Base-by-base conservation (phyloP, 1,140 invertebrate genomes). In the Phymorhynchus buccinoides region DNA sequence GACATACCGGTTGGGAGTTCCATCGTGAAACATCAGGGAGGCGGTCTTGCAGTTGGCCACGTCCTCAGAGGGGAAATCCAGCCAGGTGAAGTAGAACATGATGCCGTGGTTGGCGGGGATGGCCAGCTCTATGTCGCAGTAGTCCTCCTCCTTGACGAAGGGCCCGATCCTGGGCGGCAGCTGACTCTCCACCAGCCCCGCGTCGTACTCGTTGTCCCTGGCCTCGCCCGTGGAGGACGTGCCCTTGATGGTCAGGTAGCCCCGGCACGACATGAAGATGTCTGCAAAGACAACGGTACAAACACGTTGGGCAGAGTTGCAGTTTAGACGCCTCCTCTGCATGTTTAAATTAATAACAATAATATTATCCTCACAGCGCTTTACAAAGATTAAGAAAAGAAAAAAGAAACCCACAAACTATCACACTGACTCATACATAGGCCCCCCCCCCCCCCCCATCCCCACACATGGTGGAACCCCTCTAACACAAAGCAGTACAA, bases 61-160 rank as follows among this genome's bases (percentile, higher is more conserved):
- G 62, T 83, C 81, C 4, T 62, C 81, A 16, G 37, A 32, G 66
- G 27, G 37, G 2, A 83, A 37, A 18, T 83, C 81, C 62, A 83
- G 66, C 81, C 81, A 83, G n/a, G 42, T 41, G 32, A 83, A 83
- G 62, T 71, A 83, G 62, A 83, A 44, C 62, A 71, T 71, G 27
- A 83, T n/a, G 62, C 66, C 81, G 62, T 44, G 37, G 62, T 41
- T 41, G 32, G 18, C n/a, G n/a, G 81, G 81, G 48, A 83, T 44
- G 39, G 39, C 66, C 35, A 83, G 2, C 62, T 62, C 7, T 35
- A 83, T 73, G 39, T 83, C 81, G 32, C 81, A 83, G n/a, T 27
- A 37, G 62, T 83, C 81, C 22, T 83, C 81, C 66, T 68, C 81
- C 0, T 83, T 71, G 37, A 62, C 81, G 66, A 71, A 83, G 62